Evolutionary conservation across 2,888 invertebrate species (phyloP).

Genomic region (Nemoura dubitans): DNA sequence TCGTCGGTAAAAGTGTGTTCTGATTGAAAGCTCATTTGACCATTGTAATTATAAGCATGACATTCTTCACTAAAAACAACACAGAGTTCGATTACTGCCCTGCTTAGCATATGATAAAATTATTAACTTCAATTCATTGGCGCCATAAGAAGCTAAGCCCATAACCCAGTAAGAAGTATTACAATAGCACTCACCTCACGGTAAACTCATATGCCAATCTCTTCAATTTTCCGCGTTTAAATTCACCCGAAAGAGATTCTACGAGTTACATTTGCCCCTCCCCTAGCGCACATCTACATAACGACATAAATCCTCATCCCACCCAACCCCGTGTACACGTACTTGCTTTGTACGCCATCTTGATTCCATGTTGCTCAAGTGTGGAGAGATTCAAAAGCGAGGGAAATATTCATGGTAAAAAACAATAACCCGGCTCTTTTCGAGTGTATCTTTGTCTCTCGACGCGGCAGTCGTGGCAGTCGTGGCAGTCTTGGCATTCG

Average conservation of each 20-base stretch:
- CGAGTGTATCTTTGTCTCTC: slow-evolving; percentile 25
- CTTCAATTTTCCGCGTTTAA: slow-evolving; percentile 40
- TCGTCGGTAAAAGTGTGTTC: too few relatives aligned
- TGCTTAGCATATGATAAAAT: background rate
- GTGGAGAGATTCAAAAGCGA: slow-evolving; percentile 35
- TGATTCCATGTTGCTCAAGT: slow-evolving; percentile 26
- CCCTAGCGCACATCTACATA: background rate
- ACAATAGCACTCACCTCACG: background rate
- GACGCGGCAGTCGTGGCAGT: background rate
- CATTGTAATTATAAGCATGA: background rate
- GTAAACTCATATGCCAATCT: slow-evolving; percentile 17
- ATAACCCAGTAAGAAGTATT: background rate
- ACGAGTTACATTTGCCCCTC: background rate
- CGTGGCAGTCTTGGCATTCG: background rate
- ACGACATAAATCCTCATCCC: background rate
- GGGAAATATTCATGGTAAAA: slow-evolving; percentile 35
- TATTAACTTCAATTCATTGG: background rate
- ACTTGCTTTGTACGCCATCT: slow-evolving; percentile 36
- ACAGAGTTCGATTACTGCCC: too few relatives aligned
- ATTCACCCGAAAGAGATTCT: slow-evolving; percentile 26
- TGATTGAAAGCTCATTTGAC: too few relatives aligned
- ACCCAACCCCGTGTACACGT: background rate
- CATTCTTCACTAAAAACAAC: background rate
- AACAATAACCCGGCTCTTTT: slow-evolving; percentile 38
- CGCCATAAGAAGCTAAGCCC: background rate